Evolutionary conservation across 2,888 invertebrate genomes (phyloP).

Genomic region (Autographa pulchrina): DNA sequence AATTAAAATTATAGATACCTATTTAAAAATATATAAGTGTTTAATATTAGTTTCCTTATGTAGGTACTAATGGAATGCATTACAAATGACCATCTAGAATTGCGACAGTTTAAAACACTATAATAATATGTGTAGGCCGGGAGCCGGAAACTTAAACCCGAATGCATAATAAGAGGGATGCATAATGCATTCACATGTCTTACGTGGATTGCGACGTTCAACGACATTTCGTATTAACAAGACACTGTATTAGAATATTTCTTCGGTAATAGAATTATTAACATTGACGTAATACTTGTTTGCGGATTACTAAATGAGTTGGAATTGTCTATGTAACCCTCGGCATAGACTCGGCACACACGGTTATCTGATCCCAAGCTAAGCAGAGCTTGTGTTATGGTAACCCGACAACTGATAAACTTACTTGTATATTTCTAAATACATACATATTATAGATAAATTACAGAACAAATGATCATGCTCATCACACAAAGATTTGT

Average conservation of each 20-base stretch:
- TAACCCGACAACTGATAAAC: too few species aligned
- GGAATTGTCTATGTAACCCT: not conserved
- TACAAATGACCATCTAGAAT: not conserved
- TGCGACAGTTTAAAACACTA: slow-evolving; percentile 3
- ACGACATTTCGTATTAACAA: slow-evolving; percentile 33
- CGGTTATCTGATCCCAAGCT: too few species aligned
- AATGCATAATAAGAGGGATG: slow-evolving; percentile 40
- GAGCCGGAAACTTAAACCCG: slow-evolving; percentile 45
- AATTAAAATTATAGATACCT: too few species aligned
- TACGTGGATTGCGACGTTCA: slow-evolving; percentile 42
- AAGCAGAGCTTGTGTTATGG: too few species aligned
- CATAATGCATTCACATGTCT: slow-evolving; percentile 43
- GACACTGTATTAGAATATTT: slow-evolving; percentile 10
- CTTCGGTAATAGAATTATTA: not conserved
- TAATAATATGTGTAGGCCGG: slow-evolving; percentile 6
- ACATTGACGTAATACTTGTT: not conserved
- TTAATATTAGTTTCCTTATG: not conserved
- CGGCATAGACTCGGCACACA: too few species aligned
- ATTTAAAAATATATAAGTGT: not conserved
- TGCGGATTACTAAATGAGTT: not conserved
- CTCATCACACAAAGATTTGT: too few species aligned
- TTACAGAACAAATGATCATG: too few species aligned
- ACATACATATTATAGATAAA: too few species aligned
- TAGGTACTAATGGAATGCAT: not conserved
- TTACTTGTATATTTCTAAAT: too few species aligned